Evolutionary conservation across 2,888 invertebrate genomes (phyloP), one percentile per base, ranked within the genome.

Genomic region (Lasioglossum lativentre): DNA sequence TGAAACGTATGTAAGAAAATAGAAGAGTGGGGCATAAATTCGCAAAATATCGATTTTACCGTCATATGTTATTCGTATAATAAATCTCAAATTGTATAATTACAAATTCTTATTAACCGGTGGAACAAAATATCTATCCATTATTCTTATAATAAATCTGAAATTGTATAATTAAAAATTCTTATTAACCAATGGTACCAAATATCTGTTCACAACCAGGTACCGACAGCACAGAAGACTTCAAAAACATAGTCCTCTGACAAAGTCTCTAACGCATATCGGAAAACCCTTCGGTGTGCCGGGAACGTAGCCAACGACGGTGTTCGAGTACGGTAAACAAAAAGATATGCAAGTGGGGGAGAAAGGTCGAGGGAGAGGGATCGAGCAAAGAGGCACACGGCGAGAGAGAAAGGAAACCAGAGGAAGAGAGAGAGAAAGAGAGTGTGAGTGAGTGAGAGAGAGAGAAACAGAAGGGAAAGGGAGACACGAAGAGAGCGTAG

Each of bases 401-500:
- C 34, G 40, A 42, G 34, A 85, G 27, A 34, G 23, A 40, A 38
- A 34, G 23, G n/a, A 34, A 47, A 10, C 30, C 4, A 30, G 4
- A 19, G 10, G 16, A n/a, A 27, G 38, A 68, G 19, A 56, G 66
- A 40, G 1, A 52, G n/a, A 59, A n/a, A 71, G 19, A 70, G 47
- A 16, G 30, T 34, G 30, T 34, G n/a, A 30, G 8, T 23, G 27
- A 59, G 27, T 71, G 19, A 72, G 56, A 38, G 30, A 66, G n/a
- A 56, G n/a, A 38, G 19, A 45, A 10, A 27, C 19, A 66, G 68
- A 23, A 63, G 47, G 42, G 38, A 38, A 71, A 72, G 75, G 59
- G 78, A 71, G 77, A 59, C 63, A 38, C 59, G 63, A 72, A 34
- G 80, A 73, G 79, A 80, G 66, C 74, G 83, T 80, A 85, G 81